Base-by-base conservation (phyloP, 2,113 vertebrate species). In the Plectropomus leopardus region DNA sequence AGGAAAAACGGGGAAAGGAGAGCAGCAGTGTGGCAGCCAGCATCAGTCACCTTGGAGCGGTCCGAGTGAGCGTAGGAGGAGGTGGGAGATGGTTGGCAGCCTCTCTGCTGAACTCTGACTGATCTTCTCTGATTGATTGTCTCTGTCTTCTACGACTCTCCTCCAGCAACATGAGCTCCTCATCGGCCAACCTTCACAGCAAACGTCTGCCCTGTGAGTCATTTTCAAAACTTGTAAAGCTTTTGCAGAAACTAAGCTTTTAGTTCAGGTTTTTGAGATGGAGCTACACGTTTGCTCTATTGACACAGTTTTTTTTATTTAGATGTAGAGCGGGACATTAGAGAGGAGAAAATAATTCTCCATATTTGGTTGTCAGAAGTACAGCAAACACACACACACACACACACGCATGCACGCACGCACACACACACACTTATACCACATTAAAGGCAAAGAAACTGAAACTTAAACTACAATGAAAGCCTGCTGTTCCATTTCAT, bases 141-240 rank as follows among this genome's bases (percentile, higher is more conserved):
- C 21, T 73, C 66, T 70, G 67, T 72, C 55, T 71, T 55, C 45
- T 51, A n/a, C 69, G 45, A 70, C 40, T 72, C 78, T 54, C 42
- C 82, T 51, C 36, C 82, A 61, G 84, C 86, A 87, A 66, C 90
- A 95, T 95, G 94, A 95, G 89, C 87, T 94, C 94, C 45, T 90
- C 93, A 32, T 87, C 92, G 32, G 80, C 92, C 57, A 94, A 88
- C 85, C 76, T 92, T 44, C 90, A 93, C 78, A 93, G 69, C 89
- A 92, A 92, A 61, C 89, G 78, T 30, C 89, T 88, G 7, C 75
- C 93, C 26, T 89, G 95, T 95, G 88, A 95, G 95, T 95, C 68
- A 50, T 34, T 54, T 47, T 24, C 4, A 15, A 40, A 79, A 47
- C 59, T 73, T 51, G 0, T 71, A 1, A 30, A 59, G 3, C 17